A percentile compares a stretch with the other conserved stretches of the same genome.
phyloP scores from a whole-genome alignment of 2,888 invertebrate genomes.

The Tholera decimalis region DNA sequence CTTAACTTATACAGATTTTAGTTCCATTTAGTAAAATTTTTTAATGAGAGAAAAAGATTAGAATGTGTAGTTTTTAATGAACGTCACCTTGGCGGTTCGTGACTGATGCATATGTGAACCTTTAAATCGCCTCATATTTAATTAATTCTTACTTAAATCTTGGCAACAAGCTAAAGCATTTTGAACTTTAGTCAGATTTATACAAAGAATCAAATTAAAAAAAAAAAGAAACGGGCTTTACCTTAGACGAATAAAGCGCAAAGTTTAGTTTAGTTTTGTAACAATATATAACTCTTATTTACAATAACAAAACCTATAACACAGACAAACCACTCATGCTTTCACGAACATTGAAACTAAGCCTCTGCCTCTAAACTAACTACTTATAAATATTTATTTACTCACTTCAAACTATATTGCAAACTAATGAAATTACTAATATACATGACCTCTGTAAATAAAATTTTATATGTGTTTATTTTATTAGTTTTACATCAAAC shows the following conservation, averaged over 20 bases:
- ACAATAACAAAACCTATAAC: neutral
- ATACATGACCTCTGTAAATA: neutral
- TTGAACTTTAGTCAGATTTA: neutral
- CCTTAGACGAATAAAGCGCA: too few species aligned
- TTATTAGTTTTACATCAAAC: neutral
- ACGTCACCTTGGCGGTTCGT: too few species aligned
- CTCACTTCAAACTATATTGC: neutral
- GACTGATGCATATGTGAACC: too few species aligned
- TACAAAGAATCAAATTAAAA: neutral
- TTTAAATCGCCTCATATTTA: too few species aligned
- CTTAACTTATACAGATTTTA: too few species aligned
- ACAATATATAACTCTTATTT: neutral
- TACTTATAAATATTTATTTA: conserved; percentile 8
- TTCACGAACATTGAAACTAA: neutral
- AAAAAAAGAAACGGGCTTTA: neutral
- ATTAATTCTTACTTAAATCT: too few species aligned
- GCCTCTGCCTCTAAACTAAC: neutral
- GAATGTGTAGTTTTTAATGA: too few species aligned
- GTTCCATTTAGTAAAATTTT: too few species aligned
- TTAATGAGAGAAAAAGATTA: too few species aligned
- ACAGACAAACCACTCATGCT: neutral
- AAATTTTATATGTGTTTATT: neutral
- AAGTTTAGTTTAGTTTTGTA: neutral
- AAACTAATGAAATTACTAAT: conserved; percentile 2
- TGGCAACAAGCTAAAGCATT: too few species aligned